Evolutionary conservation across 2,797 vertebrate species (phyloP).

Genomic region (Momotus momota): DNA sequence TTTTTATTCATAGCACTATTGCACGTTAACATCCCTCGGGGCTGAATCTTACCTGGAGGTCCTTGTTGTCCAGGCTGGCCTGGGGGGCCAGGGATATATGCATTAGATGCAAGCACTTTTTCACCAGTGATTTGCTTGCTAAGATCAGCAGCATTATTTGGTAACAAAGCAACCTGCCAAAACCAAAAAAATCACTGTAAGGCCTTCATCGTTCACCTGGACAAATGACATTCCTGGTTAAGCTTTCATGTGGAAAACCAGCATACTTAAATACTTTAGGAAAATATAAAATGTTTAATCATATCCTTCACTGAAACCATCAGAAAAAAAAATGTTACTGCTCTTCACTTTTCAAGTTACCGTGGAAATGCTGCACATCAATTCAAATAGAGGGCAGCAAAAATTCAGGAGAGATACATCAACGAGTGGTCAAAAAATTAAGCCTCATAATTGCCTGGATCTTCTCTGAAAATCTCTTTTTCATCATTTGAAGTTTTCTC

Average conservation of each 20-base stretch:
- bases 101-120: conserved; percentile 86
- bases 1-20: not conserved
- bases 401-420: not conserved
- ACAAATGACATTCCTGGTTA: not conserved
- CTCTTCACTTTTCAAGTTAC: not conserved
- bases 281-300: not conserved
- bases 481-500: not conserved
- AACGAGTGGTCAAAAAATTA: not conserved
- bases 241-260: not conserved
- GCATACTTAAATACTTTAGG: not conserved
- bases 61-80: conserved; percentile 88
- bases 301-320: not conserved
- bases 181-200: not conserved
- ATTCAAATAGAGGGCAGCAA: not conserved
- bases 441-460: not conserved
- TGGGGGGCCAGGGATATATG: conserved; percentile 89
- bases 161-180: conserved; percentile 88
- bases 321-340: not conserved
- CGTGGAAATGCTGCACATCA: not conserved
- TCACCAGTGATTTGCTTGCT: conserved; percentile 89
- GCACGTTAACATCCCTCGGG: not conserved
- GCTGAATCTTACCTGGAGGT: conserved; percentile 85
- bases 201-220: not conserved
- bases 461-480: not conserved
- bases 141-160: conserved; percentile 87